Conservation (phyloP, 1,140 invertebrate genomes). For the Chironomus tepperi region DNA sequence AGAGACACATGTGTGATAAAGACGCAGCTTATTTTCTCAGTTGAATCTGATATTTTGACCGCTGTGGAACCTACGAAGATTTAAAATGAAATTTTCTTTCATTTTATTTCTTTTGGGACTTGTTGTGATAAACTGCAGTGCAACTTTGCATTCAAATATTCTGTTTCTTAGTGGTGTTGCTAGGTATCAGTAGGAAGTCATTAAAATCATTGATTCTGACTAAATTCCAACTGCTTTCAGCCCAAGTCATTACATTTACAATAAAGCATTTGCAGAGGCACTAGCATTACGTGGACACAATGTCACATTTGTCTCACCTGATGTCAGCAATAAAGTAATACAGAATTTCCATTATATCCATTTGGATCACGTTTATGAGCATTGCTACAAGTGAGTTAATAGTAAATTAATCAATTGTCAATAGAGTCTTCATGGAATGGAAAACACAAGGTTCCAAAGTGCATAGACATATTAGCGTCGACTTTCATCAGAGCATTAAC, state of each 20-base stretch:
- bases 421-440: no score
- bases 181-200: background rate
- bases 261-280: conserved; percentile 27
- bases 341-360: conserved; percentile 21
- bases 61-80: no score
- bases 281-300: conserved; percentile 30
- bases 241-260: background rate
- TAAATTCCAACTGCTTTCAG: background rate
- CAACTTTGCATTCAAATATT: background rate
- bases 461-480: no score
- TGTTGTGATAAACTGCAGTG: background rate
- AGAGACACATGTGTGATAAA: no score
- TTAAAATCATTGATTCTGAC: background rate
- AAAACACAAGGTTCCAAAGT: no score
- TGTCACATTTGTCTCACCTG: conserved; percentile 29
- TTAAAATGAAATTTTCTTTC: background rate
- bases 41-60: no score
- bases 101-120: background rate
- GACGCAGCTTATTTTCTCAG: no score
- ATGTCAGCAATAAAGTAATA: background rate
- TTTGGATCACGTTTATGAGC: background rate
- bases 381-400: background rate
- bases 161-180: background rate
- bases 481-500: no score
- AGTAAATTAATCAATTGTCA: no score